Base-by-base conservation (phyloP, 2,888 invertebrate species). In the Orchesellides sinensis region DNA sequence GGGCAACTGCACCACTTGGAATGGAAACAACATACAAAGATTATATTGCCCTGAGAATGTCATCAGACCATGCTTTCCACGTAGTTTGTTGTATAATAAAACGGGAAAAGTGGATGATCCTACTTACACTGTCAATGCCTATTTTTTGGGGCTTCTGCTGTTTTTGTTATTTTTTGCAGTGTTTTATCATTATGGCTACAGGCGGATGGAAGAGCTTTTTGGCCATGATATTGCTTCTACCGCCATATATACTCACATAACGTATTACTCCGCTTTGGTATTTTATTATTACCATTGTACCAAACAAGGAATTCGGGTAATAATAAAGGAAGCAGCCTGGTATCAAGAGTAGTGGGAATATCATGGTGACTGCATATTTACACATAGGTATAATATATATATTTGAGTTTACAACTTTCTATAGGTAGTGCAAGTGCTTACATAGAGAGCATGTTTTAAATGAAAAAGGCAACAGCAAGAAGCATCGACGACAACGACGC, bases 271-370 rank as follows among this genome's bases (percentile, higher is more conserved):
- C 45, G 6, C 77, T 78, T 29, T 59, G 78, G 78, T 78, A 78
- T 70, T 78, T 78, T 70, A 78, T 78, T 78, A 63, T 70, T 78
- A 35, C 61, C 54, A 70, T 63, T 70, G 78, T 54, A 70, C 70
- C 19, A 61, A 54, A 69, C 27, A n/a, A 75, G 68, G 78, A 78
- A 78, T 78, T 70, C 69, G 61, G 75, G 63, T 70, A 70, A 78
- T 69, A 78, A 78, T 25, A 77, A 21, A 47, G 40, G 17, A 27
- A 17, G 8, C 8, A 61, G 4, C 14, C 52, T 52, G 52, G 52
- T 52, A 21, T 52, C 17, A 21, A 52, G 17, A 4, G 52, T 21
- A 17, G 19, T n/a, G 10, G 52, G n/a, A 52, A 17, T n/a, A n/a
- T n/a, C n/a, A n/a, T n/a, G n/a, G 52, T 17, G 17, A 52, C 2